These are phyloP conservation scores for Pangasius mekongensis DNA, from an alignment of 2,797 vertebrate genomes.

Conservation along the genomic window DNA sequence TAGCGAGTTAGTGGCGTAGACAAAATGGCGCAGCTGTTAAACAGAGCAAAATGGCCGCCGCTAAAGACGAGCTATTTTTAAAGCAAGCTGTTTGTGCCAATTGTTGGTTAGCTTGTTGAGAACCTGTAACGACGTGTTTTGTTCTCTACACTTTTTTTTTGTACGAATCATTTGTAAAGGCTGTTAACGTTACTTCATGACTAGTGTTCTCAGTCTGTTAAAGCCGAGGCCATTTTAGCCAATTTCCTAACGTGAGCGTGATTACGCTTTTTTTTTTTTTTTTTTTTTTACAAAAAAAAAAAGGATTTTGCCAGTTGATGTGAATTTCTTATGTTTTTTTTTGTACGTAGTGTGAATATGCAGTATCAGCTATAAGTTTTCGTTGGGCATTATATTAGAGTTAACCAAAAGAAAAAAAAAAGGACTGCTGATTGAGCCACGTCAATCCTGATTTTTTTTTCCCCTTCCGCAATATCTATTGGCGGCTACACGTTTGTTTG, in stretches of 20 bases:
- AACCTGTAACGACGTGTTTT: neutral
- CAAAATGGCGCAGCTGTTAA: constrained; percentile 35
- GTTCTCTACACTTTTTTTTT: no score
- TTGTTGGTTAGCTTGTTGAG: neutral
- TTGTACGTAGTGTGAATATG: neutral
- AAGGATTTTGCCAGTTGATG: neutral
- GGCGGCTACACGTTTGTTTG: neutral
- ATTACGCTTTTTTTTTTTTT: no score
- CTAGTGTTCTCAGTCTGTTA: neutral
- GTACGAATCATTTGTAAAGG: neutral
- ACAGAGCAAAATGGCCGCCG: constrained; percentile 33
- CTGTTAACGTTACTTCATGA: neutral
- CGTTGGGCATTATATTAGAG: neutral
- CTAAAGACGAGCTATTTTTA: neutral
- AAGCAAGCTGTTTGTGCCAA: neutral
- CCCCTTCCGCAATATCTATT: neutral
- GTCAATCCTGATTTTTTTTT: neutral
- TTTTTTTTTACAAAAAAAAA: neutral
- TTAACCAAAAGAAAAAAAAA: neutral
- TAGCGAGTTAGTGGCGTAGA: neutral
- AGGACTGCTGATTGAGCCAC: neutral
- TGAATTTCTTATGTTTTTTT: no score
- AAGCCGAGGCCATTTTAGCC: neutral
- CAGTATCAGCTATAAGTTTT: neutral
- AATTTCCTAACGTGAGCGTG: neutral